Conservation (phyloP, 2,797 vertebrate species). For the Onychomys torridus region DNA sequence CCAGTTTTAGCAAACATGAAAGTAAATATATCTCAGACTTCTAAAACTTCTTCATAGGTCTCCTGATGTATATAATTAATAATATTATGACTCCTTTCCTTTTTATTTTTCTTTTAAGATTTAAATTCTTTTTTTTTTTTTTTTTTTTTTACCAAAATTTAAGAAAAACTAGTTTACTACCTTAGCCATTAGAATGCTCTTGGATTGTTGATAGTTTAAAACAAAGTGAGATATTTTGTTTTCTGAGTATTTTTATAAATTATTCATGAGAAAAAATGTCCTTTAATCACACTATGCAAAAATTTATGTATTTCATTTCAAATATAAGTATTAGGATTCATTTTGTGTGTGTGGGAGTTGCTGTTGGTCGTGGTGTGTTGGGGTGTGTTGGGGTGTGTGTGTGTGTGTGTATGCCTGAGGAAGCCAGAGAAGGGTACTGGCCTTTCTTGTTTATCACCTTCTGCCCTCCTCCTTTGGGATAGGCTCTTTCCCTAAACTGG, state of each 20-base stretch:
- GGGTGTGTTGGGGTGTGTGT: too few relatives aligned
- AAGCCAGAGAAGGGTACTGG: not conserved
- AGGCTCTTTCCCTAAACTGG: not conserved
- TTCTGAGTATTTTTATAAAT: slow-evolving; percentile 46
- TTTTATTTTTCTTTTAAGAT: not conserved
- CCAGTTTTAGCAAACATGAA: slow-evolving; percentile 66
- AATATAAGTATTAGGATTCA: slow-evolving; percentile 32
- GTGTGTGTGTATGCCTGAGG: not conserved
- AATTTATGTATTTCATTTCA: slow-evolving; percentile 22
- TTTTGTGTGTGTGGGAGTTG: not conserved
- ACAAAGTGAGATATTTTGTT: slow-evolving; percentile 19
- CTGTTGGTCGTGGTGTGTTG: too few relatives aligned
- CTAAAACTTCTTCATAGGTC: slow-evolving; percentile 35
- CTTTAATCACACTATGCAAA: not conserved
- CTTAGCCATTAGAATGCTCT: not conserved
- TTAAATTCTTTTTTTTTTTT: not conserved
- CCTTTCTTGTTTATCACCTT: not conserved
- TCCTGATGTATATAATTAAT: slow-evolving; percentile 35
- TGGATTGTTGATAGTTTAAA: slow-evolving; percentile 47
- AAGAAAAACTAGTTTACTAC: not conserved
- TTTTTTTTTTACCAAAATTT: slow-evolving; percentile 26
- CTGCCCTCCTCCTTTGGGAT: not conserved
- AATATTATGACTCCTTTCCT: not conserved
- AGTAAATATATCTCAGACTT: slow-evolving; percentile 47
- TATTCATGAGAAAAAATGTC: not conserved